These are phyloP conservation scores for Stigmatopora nigra DNA, from an alignment of 2,113 vertebrate genomes.

Conservation along the genomic window DNA sequence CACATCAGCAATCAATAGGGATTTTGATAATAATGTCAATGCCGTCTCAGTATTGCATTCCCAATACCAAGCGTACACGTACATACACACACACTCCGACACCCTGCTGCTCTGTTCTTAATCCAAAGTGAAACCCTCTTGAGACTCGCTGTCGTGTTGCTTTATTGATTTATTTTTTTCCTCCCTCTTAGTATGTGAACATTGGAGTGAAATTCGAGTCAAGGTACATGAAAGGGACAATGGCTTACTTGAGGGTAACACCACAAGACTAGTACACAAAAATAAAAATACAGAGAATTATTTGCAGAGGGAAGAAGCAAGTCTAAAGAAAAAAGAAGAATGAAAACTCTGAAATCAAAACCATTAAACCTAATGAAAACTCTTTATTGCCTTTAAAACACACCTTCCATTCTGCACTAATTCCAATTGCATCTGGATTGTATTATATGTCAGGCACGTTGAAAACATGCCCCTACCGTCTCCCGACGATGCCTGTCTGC, in stretches of 20 bases:
- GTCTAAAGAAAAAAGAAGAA: background rate
- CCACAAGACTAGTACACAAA: conserved; percentile 18
- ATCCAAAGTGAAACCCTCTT: conserved; percentile 68
- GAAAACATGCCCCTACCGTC: conserved; percentile 5
- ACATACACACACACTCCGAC: conserved; percentile 5
- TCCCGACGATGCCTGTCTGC: conserved; percentile 3
- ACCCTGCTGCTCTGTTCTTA: conserved; percentile 43
- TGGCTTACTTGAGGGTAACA: conserved; percentile 42
- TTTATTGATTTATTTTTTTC: conserved; percentile 66
- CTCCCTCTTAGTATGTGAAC: conserved; percentile 47
- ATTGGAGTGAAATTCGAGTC: conserved; percentile 53
- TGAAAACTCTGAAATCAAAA: background rate
- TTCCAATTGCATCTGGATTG: background rate
- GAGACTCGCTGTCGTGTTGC: conserved; percentile 65
- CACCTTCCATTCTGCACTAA: background rate
- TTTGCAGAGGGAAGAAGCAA: background rate
- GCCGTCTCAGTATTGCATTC: conserved; percentile 51
- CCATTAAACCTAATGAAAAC: background rate
- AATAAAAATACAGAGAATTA: conserved; percentile 13
- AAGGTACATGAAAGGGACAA: conserved; percentile 47
- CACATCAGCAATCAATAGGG: conserved; percentile 68
- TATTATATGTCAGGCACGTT: background rate
- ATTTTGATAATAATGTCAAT: conserved; percentile 70
- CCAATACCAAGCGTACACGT: background rate
- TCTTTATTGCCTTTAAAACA: conserved; percentile 4